These are phyloP conservation scores for Chaenocephalus aceratus DNA, from an alignment of 2,113 vertebrate species.

Conservation along the genomic window DNA sequence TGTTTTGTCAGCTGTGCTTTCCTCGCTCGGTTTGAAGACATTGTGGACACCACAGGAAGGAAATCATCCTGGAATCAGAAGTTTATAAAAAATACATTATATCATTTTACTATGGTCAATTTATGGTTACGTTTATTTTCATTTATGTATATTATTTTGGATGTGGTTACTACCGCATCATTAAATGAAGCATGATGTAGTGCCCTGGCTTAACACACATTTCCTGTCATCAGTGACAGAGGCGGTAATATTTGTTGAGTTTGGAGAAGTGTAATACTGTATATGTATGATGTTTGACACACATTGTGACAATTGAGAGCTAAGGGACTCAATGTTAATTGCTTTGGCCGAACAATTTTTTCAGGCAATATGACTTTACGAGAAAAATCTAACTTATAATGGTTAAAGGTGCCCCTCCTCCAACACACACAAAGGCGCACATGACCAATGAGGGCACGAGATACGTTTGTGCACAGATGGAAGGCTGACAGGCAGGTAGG, in stretches of 20 bases:
- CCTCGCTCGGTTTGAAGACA: background rate
- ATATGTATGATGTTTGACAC: background rate
- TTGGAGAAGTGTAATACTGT: background rate
- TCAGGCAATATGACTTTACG: no score
- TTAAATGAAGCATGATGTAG: background rate
- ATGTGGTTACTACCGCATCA: background rate
- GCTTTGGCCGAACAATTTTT: no score
- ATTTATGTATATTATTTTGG: background rate
- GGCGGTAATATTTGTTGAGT: background rate
- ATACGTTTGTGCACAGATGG: no score
- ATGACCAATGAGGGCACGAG: no score
- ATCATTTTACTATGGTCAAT: background rate
- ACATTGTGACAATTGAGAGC: background rate
- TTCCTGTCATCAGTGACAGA: background rate
- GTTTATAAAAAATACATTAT: background rate
- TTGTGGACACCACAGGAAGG: slow-evolving; percentile 2
- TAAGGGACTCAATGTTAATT: background rate
- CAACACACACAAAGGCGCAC: no score
- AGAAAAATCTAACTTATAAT: no score
- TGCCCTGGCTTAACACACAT: background rate
- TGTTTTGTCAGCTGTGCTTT: background rate
- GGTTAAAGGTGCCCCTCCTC: no score
- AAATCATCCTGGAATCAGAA: slow-evolving; percentile 5
- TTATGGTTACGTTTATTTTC: background rate
- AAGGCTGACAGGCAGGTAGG: no score